Conservation (phyloP, 2,888 invertebrate species). For the Keiferia lycopersicella region DNA sequence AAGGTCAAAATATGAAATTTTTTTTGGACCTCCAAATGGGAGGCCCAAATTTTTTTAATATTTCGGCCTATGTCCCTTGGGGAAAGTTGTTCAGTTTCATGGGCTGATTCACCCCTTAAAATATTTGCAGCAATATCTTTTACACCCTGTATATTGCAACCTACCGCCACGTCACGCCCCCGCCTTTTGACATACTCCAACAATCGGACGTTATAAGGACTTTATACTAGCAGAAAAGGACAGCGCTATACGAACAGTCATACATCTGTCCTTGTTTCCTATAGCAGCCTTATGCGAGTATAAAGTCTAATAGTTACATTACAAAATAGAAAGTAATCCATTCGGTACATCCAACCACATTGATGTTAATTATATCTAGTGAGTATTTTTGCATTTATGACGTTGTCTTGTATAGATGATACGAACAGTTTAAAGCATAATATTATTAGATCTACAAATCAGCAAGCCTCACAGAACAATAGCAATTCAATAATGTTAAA, state of each 20-base stretch:
- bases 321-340: conserved; percentile 20
- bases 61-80: no score
- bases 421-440: conserved; percentile 39
- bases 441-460: conserved; percentile 27
- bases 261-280: not conserved
- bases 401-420: conserved; percentile 39
- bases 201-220: not conserved
- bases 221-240: not conserved
- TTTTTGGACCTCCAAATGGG: no score
- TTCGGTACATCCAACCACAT: conserved; percentile 22
- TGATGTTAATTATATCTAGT: conserved; percentile 33
- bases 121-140: no score
- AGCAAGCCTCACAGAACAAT: conserved; percentile 33
- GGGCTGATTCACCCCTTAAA: no score
- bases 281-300: not conserved
- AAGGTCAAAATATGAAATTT: no score
- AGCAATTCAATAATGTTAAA: conserved; percentile 43
- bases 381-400: conserved; percentile 55
- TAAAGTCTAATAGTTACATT: not conserved
- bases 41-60: no score
- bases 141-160: not conserved
- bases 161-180: not conserved
- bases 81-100: no score
- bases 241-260: not conserved
- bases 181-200: conserved; percentile 13